Evolutionary conservation across 2,113 vertebrate genomes (phyloP).

Genomic region (Pygoscelis antarcticus): DNA sequence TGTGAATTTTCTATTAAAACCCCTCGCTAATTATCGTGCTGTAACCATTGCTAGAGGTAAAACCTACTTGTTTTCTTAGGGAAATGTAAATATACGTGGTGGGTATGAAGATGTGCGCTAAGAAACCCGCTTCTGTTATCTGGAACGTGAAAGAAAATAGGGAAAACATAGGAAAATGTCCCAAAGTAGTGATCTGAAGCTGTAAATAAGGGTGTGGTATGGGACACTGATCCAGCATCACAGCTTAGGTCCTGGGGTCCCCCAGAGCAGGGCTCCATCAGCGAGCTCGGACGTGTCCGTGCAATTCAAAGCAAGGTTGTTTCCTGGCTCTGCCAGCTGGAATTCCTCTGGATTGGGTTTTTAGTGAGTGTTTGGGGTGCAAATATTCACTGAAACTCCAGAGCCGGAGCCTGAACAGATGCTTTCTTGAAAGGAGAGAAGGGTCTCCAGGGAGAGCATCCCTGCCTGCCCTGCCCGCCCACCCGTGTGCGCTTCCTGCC

Average conservation of each 20-base stretch:
- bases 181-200: neutral
- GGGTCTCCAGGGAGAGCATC: neutral
- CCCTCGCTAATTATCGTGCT: neutral
- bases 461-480: neutral
- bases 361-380: neutral
- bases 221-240: accelerated
- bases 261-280: neutral
- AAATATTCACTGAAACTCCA: neutral
- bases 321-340: neutral
- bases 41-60: neutral
- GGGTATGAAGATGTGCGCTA: accelerated
- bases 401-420: neutral
- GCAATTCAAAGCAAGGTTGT: neutral
- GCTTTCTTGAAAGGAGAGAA: neutral
- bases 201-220: neutral
- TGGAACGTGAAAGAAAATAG: neutral
- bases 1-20: neutral
- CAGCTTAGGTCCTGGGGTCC: neutral
- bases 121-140: neutral
- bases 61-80: neutral
- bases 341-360: neutral
- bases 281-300: accelerated
- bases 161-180: neutral
- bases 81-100: accelerated
- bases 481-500: accelerated